A percentile compares a stretch with the other conserved stretches of the same genome.
phyloP scores from a whole-genome alignment of 2,113 vertebrate genomes.

The Sinocyclocheilus grahami region DNA sequence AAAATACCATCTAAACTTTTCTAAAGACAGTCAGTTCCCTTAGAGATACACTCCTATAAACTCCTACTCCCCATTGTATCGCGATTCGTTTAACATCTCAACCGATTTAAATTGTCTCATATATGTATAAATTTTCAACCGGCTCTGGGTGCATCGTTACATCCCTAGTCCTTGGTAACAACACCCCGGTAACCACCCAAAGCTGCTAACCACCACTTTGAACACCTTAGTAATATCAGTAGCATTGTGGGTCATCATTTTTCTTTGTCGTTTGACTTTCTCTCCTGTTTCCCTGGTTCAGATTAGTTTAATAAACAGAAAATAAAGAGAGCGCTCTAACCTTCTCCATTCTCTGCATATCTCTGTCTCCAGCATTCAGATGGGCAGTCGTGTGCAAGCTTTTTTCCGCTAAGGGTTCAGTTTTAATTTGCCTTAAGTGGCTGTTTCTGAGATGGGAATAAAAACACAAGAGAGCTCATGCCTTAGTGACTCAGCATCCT shows the following conservation, averaged over 20 bases:
- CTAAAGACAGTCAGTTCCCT: too few species aligned
- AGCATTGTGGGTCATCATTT: background rate
- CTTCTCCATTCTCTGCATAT: conserved; percentile 57
- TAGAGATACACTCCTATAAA: too few species aligned
- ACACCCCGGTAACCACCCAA: background rate
- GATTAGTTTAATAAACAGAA: background rate
- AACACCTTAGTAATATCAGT: background rate
- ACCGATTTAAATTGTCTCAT: too few species aligned
- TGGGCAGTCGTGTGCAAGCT: conserved; percentile 28
- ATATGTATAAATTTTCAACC: too few species aligned
- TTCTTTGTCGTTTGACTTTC: background rate
- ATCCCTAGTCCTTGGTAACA: background rate
- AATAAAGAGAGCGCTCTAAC: background rate
- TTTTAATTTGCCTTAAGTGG: conserved; percentile 14
- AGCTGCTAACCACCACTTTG: background rate
- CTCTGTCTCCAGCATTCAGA: conserved; percentile 66
- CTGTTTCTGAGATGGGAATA: conserved; percentile 9
- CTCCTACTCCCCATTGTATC: too few species aligned
- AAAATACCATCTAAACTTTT: too few species aligned
- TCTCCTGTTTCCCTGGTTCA: background rate
- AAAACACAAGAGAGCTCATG: conserved; percentile 22
- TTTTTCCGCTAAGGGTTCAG: background rate
- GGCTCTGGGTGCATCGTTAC: too few species aligned
- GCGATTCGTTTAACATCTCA: too few species aligned
- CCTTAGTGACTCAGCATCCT: conserved; percentile 43